Evolutionary conservation across 1,140 invertebrate species (phyloP).

Genomic region (Eciton burchellii): DNA sequence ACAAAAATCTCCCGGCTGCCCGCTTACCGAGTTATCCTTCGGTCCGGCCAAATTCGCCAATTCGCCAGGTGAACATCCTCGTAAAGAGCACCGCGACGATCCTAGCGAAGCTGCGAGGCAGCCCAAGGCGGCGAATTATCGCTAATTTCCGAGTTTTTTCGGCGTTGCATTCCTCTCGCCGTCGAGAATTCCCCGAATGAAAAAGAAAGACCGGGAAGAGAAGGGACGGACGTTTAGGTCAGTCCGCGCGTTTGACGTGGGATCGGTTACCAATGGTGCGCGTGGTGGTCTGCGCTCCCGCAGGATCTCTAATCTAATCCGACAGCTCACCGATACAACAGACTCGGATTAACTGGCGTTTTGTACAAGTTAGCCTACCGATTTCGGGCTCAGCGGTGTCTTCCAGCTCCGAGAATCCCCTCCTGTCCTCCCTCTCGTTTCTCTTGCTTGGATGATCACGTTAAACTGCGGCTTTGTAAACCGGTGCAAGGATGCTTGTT

Average conservation of each 20-base stretch:
- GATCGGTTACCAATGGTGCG: constrained; percentile 72
- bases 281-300: constrained; percentile 75
- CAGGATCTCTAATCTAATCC: constrained; percentile 76
- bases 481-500: not conserved
- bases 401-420: constrained; percentile 28
- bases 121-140: not conserved
- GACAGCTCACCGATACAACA: constrained; percentile 79
- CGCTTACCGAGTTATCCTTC: not conserved
- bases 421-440: constrained; percentile 47
- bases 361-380: constrained; percentile 79
- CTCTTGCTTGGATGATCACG: constrained; percentile 21
- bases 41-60: not conserved
- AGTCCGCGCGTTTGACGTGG: constrained; percentile 61
- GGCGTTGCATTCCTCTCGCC: not conserved
- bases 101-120: not conserved
- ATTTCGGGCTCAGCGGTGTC: constrained; percentile 64
- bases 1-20: too few species aligned
- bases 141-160: constrained; percentile 34
- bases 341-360: constrained; percentile 76
- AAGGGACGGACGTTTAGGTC: constrained; percentile 51
- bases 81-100: not conserved
- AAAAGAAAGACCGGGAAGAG: constrained; percentile 35
- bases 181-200: constrained; percentile 1
- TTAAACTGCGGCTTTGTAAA: constrained; percentile 47
- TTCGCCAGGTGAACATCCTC: not conserved